Evolutionary conservation across 2,113 vertebrate genomes (phyloP), one percentile per base, ranked within the genome.

Genomic region (Mormyrus lacerda): DNA sequence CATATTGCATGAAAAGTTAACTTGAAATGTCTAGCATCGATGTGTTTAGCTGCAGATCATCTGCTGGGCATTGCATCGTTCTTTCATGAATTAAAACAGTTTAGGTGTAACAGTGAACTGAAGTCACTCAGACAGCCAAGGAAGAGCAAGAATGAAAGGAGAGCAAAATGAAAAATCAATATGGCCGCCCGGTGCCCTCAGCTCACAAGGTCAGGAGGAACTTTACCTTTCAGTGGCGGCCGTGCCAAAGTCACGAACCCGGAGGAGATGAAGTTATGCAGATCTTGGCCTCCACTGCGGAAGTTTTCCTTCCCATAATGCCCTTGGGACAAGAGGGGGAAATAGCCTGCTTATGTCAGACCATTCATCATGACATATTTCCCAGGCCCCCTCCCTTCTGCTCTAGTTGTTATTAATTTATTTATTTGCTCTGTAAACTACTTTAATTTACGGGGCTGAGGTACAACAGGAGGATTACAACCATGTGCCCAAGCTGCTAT

Each of bases 181-280:
- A 19, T 24, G 39, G 35, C 19, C 1, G 73, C 50, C 53, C 31
- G 0, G 31, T 21, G 27, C 50, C 50, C n/a, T 53, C 50, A 55
- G 85, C 50, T 53, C 50, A 9, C 50, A 53, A 48, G 48, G 73
- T 42, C 45, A 24, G 24, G 31, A 24, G 45, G 15, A 79, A 39
- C 19, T 39, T 61, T 97, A 99, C 98, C 98, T 98, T 99, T 99
- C 90, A 97, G 94, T 93, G 98, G 98, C 93, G 97, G 96, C 90
- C 98, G 96, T 94, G 97, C 98, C 90, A 99, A 96, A 0, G 98
- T 99, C 95, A 99, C 97, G 92, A 99, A 99, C 51, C 98, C 98
- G 13, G 98, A 99, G 87, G 98, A 98, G 95, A 99, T 98, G 96
- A 97, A 99, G 94, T 98, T 98, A 92, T 99, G 98, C 93, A 98